Base-by-base conservation (phyloP, 2,888 invertebrate genomes). In the Cenopis cana region DNA sequence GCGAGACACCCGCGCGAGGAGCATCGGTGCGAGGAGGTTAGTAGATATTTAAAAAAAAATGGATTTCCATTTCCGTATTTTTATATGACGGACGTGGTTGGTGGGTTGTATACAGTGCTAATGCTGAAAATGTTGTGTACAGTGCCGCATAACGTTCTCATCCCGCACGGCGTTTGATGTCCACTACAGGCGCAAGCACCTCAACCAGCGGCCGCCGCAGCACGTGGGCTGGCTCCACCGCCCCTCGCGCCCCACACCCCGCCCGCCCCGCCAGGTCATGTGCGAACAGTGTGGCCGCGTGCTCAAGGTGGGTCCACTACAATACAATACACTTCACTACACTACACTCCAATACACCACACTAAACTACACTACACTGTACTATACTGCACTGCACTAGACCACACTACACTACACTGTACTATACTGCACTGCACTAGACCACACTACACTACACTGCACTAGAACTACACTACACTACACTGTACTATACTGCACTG, bases 101-200 rank as follows among this genome's bases (percentile, higher is more conserved):
- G n/a, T n/a, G 4, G 24, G 24, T 24, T 24, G 24, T 24, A 24
- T 24, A 24, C 24, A n/a, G n/a, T n/a, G n/a, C n/a, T n/a, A n/a
- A n/a, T n/a, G n/a, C n/a, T n/a, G n/a, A n/a, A 9, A 33, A 17
- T 33, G 14, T 29, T 9, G 0, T 59, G 12, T 0, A 3, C 41
- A 61, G 49, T 61, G 61, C 17, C 12, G 29, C 5, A 12, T 17
- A 0, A 18, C 60, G 29, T 60, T 60, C 46, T 38, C 60, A 5
- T 46, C 17, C 11, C 24, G 46, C 2, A 41, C 60, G 0, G 60
- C 60, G n/a, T 60, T 24, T 24, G 60, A 60, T 10, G 46, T 60
- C 24, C 60, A 60, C 17, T 24, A 60, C 29, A n/a, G 46, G 0
- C 60, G 60, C 29, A 60, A 60, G 17, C 60, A 60, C n/a, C 60